These are phyloP conservation scores for Carterocephalus palaemon DNA, from an alignment of 2,888 invertebrate genomes.

Conservation along the genomic window DNA sequence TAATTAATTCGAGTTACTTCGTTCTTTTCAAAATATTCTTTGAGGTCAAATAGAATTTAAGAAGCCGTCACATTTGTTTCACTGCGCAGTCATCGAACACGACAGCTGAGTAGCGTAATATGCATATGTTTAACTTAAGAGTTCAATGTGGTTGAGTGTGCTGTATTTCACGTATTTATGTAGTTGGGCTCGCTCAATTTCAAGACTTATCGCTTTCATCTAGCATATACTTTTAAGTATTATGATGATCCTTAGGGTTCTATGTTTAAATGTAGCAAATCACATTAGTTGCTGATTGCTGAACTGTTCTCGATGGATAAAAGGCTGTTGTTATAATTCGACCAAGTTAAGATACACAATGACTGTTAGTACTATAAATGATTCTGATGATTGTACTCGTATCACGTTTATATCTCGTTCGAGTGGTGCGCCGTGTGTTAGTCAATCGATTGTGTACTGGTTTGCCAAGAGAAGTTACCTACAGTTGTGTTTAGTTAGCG, in stretches of 20 bases:
- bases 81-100: conserved; percentile 40
- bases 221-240: conserved; percentile 69
- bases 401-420: conserved; percentile 52
- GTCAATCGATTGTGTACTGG: conserved; percentile 71
- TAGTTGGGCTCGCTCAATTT: conserved; percentile 76
- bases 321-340: conserved; percentile 67
- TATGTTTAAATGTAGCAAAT: conserved; percentile 67
- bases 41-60: conserved; percentile 23
- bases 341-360: conserved; percentile 60
- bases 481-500: conserved; percentile 78
- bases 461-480: conserved; percentile 79
- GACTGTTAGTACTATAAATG: conserved; percentile 47
- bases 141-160: conserved; percentile 64
- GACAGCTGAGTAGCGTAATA: conserved; percentile 33
- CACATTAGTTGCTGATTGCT: conserved; percentile 68
- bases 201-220: conserved; percentile 74
- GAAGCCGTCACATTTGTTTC: conserved; percentile 29
- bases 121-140: conserved; percentile 30
- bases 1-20: conserved; percentile 36
- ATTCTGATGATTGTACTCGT: conserved; percentile 47
- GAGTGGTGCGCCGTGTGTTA: conserved; percentile 72
- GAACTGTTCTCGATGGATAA: conserved; percentile 63
- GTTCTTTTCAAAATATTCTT: conserved; percentile 30
- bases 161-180: conserved; percentile 64
- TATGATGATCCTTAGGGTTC: conserved; percentile 61